These are phyloP conservation scores for Danio kyathit DNA, from an alignment of 2,797 vertebrate genomes.

Conservation along the genomic window DNA sequence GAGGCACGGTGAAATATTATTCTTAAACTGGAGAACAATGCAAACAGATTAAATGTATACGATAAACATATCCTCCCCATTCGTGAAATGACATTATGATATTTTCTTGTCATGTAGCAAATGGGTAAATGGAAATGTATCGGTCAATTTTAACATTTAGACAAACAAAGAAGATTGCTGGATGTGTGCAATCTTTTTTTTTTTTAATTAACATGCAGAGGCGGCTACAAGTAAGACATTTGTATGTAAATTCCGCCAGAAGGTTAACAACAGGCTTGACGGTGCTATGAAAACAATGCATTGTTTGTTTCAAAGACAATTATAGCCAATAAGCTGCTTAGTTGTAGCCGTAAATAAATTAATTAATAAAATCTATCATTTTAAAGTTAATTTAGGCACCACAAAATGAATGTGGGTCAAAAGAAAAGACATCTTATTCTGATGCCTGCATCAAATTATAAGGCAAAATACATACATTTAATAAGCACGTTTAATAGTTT, in stretches of 20 bases:
- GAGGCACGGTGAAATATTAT: constrained; percentile 37
- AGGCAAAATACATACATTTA: too few species aligned
- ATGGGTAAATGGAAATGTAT: constrained; percentile 2
- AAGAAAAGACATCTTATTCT: too few species aligned
- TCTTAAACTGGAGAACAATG: constrained; percentile 43
- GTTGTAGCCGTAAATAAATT: too few species aligned
- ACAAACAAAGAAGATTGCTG: not conserved
- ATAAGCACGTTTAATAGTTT: too few species aligned
- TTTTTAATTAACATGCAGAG: not conserved
- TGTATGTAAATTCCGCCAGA: not conserved
- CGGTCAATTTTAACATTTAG: constrained; percentile 10
- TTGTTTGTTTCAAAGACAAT: too few species aligned
- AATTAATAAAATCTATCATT: too few species aligned
- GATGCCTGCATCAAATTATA: too few species aligned
- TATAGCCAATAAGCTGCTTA: too few species aligned
- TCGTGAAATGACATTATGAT: constrained; percentile 7
- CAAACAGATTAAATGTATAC: constrained; percentile 49
- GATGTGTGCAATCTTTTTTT: not conserved
- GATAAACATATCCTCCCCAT: constrained; percentile 14
- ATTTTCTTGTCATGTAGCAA: constrained; percentile 16
- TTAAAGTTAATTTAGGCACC: too few species aligned
- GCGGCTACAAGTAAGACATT: not conserved
- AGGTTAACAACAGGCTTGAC: not conserved
- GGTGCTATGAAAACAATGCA: not conserved
- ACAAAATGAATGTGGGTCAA: too few species aligned